A percentile compares a stretch with the other conserved stretches of the same genome.
phyloP scores from a whole-genome alignment of 2,797 vertebrate genomes.

The Perdix hodgsoniae region DNA sequence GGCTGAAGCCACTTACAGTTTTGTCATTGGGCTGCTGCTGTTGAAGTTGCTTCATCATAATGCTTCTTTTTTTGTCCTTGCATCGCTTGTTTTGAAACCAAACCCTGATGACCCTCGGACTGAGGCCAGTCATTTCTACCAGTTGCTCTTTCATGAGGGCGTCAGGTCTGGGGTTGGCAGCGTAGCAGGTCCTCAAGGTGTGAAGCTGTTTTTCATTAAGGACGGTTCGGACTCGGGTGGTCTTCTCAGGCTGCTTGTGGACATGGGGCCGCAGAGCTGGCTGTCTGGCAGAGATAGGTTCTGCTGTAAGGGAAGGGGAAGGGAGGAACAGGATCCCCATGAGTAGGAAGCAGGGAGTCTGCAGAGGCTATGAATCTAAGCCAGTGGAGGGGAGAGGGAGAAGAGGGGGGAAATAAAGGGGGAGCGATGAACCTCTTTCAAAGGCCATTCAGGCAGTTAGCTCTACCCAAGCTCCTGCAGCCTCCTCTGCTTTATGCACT shows the following conservation, averaged over 20 bases:
- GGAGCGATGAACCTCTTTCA: slow-evolving; percentile 8
- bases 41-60: slow-evolving; percentile 95
- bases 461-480: not conserved
- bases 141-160: slow-evolving; percentile 96
- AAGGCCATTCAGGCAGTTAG: slow-evolving; percentile 15
- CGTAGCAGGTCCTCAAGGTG: slow-evolving; percentile 94
- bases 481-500: slow-evolving; percentile 15
- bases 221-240: slow-evolving; percentile 92
- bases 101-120: slow-evolving; percentile 92
- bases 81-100: slow-evolving; percentile 98
- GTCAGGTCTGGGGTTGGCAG: slow-evolving; percentile 93
- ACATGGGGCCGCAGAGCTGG: slow-evolving; percentile 91
- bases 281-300: slow-evolving; percentile 93
- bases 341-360: slow-evolving; percentile 41
- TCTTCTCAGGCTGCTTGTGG: slow-evolving; percentile 95
- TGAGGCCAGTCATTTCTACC: slow-evolving; percentile 95
- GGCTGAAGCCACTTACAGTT: slow-evolving; percentile 84
- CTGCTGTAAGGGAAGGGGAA: slow-evolving; percentile 83
- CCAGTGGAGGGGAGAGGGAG: not conserved
- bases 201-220: slow-evolving; percentile 96
- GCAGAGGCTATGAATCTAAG: slow-evolving; percentile 7
- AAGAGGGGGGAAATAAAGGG: too few relatives aligned
- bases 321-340: slow-evolving; percentile 50
- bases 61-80: slow-evolving; percentile 94
- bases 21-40: slow-evolving; percentile 95